Percentiles rank a stretch among this genome's conserved stretches.
Conservation (phyloP, 2,797 vertebrate species). For the Diplodus sargus region DNA sequence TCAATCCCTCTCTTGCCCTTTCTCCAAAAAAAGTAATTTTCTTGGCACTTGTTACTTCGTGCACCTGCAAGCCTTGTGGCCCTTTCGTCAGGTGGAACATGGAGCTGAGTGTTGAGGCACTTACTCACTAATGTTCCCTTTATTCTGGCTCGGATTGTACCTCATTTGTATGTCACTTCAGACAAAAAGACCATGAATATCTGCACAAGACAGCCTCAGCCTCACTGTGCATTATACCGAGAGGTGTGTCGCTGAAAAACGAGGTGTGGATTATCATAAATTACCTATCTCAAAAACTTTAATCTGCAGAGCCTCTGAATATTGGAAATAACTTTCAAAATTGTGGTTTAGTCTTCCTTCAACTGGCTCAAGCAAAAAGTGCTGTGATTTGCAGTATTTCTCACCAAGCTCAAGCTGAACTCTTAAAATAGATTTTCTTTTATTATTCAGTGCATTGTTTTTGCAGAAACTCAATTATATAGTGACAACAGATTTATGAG, state of each 20-base stretch:
- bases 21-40: not conserved
- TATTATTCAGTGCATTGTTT: constrained; percentile 38
- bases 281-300: constrained; percentile 1
- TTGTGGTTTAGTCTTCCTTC: constrained; percentile 19
- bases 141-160: not conserved
- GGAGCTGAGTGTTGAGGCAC: not conserved
- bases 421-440: constrained; percentile 22
- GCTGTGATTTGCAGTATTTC: constrained; percentile 20
- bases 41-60: not conserved
- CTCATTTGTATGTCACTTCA: not conserved
- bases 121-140: not conserved
- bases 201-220: constrained; percentile 14
- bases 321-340: constrained; percentile 25
- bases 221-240: constrained; percentile 21
- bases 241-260: constrained; percentile 7
- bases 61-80: not conserved
- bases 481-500: constrained; percentile 49
- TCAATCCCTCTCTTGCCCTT: not conserved
- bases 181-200: constrained; percentile 18
- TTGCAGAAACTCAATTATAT: constrained; percentile 50
- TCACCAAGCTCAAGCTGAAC: constrained; percentile 29
- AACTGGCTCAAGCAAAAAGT: constrained; percentile 5
- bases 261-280: constrained; percentile 21
- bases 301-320: constrained; percentile 22
- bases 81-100: not conserved